These are phyloP conservation scores for Uropsilus gracilis DNA, from an alignment of 2,113 vertebrate species.

Conservation along the genomic window DNA sequence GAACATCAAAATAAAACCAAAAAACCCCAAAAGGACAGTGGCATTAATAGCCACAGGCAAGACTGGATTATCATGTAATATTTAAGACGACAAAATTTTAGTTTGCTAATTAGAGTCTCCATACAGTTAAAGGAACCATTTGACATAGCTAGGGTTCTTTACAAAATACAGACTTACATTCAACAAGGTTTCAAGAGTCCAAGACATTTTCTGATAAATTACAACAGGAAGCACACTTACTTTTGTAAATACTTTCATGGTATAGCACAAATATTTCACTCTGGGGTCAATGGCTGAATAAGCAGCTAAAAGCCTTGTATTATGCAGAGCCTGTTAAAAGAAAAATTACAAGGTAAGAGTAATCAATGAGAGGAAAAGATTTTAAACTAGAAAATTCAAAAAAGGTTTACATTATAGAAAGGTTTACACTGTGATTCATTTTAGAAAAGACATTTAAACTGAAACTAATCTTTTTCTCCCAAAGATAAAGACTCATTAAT, in stretches of 20 bases:
- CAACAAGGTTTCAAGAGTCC: background rate
- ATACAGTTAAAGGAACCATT: background rate
- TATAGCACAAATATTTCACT: slow-evolving; percentile 95
- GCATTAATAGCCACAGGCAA: background rate
- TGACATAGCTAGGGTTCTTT: background rate
- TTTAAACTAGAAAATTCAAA: slow-evolving; percentile 41
- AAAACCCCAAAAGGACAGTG: background rate
- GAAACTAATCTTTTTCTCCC: background rate
- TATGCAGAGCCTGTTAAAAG: slow-evolving; percentile 92
- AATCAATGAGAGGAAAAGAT: background rate
- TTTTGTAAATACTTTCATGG: slow-evolving; percentile 98
- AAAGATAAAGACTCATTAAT: slow-evolving; percentile 24
- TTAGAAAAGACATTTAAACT: slow-evolving; percentile 12
- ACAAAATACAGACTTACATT: background rate
- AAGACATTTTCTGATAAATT: background rate
- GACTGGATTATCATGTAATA: background rate
- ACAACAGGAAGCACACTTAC: slow-evolving; percentile 77
- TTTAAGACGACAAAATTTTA: background rate
- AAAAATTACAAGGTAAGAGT: slow-evolving; percentile 32
- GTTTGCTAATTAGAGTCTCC: background rate
- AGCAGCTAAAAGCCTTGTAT: slow-evolving; percentile 92
- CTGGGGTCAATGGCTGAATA: slow-evolving; percentile 94
- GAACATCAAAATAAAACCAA: background rate
- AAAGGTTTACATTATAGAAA: background rate
- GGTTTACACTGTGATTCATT: background rate